Conservation (phyloP, 2,113 vertebrate genomes). For the crab-eating macaque (Macaca fascicularis) region DNA sequence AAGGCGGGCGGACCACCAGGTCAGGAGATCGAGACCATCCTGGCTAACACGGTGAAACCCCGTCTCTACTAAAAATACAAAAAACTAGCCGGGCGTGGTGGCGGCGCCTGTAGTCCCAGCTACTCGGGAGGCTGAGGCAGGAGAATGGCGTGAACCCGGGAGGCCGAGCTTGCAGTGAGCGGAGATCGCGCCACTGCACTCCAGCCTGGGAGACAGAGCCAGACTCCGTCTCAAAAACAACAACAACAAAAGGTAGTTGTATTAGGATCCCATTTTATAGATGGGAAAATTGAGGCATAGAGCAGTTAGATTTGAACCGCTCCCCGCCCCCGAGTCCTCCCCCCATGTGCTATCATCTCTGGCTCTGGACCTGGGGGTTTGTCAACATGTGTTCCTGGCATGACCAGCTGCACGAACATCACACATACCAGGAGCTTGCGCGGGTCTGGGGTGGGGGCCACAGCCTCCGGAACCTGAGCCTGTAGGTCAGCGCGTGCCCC, state of each 20-base stretch:
- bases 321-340: too few species aligned
- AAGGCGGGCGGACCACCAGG: accelerated
- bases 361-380: background rate
- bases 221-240: too few species aligned
- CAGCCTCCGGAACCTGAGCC: background rate
- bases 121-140: too few species aligned
- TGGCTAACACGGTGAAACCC: too few species aligned
- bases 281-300: background rate
- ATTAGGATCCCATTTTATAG: background rate
- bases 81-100: too few species aligned
- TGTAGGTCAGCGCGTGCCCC: background rate
- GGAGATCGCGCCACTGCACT: accelerated
- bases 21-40: too few species aligned
- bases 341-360: accelerated
- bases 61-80: too few species aligned
- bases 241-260: background rate
- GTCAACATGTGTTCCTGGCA: background rate
- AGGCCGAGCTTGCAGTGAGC: too few species aligned
- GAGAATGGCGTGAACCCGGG: too few species aligned
- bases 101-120: too few species aligned
- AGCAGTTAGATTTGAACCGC: background rate
- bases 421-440: background rate
- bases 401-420: background rate
- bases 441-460: too few species aligned
- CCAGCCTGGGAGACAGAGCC: too few species aligned